Evolutionary conservation across 1,140 invertebrate species (phyloP), one percentile per base, ranked within the genome.

Genomic region (Trachelipus rathkii): DNA sequence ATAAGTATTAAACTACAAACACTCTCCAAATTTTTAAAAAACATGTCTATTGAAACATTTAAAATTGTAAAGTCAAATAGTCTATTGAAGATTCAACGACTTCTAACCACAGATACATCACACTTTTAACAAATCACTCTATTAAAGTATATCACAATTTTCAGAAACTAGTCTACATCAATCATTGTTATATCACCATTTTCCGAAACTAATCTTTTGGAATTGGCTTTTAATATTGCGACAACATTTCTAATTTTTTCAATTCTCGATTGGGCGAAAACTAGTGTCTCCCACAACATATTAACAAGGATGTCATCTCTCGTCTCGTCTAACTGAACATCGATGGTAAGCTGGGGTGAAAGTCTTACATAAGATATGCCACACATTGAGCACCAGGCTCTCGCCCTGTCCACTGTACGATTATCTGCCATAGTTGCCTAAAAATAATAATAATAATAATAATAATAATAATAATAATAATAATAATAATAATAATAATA

Each of bases 241-340:
- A 50, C 78, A n/a, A 81, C 33, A n/a, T 78, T 71, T 9, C 73
- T 33, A 21, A 82, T 75, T n/a, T 73, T 33, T 5, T 89, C 86
- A 10, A 89, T 85, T 83, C 93, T 90, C 23, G 85, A 85, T 77
- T 91, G 86, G 89, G 96, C 93, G 82, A 95, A 96, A 0, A 91
- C 92, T 84, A 94, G 93, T 2, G 94, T 92, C 83, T 95, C 92
- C 96, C 96, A 98, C 80, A 98, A 88, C 90, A 96, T 93, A 78
- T 93, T 91, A 33, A 95, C 91, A 0, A 98, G 86, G 74, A 89
- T 87, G 76, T 89, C 89, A 84, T 96, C 93, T 70, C 88, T 88
- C 72, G 91, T 94, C 84, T 96, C 95, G 85, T 98, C 94, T 89
- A 98, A 91, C 0, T 89, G 87, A 19, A 98, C 88, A 81, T 97